Evolutionary conservation across 2,888 invertebrate species (phyloP).

Genomic region (Cheiracanthium punctorium): DNA sequence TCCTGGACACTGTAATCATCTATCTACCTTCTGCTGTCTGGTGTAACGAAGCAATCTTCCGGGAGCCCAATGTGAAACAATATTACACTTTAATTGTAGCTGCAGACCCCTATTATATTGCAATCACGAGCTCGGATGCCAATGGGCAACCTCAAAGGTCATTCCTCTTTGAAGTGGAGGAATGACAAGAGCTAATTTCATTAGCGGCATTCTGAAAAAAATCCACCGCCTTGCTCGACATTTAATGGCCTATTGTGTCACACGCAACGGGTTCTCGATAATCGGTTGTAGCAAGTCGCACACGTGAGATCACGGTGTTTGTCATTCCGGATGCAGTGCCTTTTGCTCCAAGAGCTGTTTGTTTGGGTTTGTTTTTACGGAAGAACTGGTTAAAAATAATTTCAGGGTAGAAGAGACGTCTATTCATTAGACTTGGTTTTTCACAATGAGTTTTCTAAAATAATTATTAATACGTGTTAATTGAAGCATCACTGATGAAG

Average conservation of each 20-base stretch:
- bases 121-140: not conserved
- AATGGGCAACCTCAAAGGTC: not conserved
- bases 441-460: not conserved
- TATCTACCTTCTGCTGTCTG: not conserved
- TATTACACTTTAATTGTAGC: conserved; percentile 26
- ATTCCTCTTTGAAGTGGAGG: not conserved
- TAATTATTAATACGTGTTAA: not conserved
- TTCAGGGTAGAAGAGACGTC: not conserved
- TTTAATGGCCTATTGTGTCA: not conserved
- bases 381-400: not conserved
- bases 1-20: not conserved
- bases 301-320: not conserved
- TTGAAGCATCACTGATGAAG: not conserved
- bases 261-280: conserved; percentile 4
- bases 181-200: conserved; percentile 17
- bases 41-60: conserved; percentile 19
- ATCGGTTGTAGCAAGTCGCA: not conserved
- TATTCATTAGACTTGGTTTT: not conserved
- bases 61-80: conserved; percentile 6
- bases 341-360: not conserved
- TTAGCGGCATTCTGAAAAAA: not conserved
- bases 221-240: not conserved
- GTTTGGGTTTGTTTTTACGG: not conserved
- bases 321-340: not conserved
- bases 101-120: conserved; percentile 5